These are phyloP conservation scores for Eupithecia pulchellata DNA, from an alignment of 2,888 invertebrate genomes.

Conservation along the genomic window DNA sequence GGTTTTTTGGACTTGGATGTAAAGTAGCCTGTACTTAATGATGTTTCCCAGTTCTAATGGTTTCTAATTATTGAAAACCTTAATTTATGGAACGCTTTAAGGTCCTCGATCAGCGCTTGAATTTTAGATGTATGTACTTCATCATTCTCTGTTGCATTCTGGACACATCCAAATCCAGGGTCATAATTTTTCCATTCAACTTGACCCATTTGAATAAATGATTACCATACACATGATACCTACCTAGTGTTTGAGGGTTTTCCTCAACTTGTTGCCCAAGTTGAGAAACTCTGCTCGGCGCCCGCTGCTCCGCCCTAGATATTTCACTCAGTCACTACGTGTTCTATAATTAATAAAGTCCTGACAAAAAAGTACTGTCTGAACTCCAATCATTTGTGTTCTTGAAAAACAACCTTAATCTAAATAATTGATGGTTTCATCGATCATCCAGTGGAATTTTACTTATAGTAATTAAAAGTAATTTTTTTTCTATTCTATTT, in stretches of 20 bases:
- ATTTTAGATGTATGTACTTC: too few species aligned
- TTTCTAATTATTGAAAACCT: too few species aligned
- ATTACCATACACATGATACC: background rate
- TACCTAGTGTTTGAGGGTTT: constrained; percentile 42
- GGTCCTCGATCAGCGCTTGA: too few species aligned
- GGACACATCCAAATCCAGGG: too few species aligned
- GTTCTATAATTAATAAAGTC: background rate
- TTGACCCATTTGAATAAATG: background rate
- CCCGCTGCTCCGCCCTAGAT: constrained; percentile 40
- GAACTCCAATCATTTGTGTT: background rate
- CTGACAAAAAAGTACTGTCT: background rate
- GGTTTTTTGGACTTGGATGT: too few species aligned
- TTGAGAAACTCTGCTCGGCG: constrained; percentile 26
- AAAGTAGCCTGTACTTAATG: too few species aligned
- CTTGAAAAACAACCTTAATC: background rate
- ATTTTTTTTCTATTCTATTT: background rate
- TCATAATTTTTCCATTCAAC: background rate
- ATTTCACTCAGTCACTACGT: constrained; percentile 34
- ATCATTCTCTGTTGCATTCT: too few species aligned
- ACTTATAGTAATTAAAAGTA: too few species aligned
- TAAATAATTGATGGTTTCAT: background rate
- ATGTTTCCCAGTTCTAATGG: too few species aligned
- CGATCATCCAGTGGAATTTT: too few species aligned
- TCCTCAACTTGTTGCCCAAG: constrained; percentile 32
- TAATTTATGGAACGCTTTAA: too few species aligned